Percentiles rank a stretch among this genome's conserved stretches.
Conservation (phyloP, 2,888 invertebrate species). For the Argynnis bischoffii region DNA sequence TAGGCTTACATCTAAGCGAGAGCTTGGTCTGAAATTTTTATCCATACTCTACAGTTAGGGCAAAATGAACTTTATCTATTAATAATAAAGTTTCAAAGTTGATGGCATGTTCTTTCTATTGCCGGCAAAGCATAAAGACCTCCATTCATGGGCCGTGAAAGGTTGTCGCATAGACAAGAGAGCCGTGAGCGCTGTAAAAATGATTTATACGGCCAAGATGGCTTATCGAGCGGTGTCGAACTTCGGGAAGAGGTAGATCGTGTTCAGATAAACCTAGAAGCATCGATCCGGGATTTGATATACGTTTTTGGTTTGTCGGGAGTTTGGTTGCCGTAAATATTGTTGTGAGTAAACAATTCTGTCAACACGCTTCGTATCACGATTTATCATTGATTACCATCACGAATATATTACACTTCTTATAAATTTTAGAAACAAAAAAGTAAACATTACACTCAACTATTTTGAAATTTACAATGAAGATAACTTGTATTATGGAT, state of each 20-base stretch:
- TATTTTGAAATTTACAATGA: too few species aligned
- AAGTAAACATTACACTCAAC: too few species aligned
- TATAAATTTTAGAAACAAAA: background rate
- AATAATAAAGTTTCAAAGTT: conserved; percentile 21
- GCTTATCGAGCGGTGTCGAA: conserved; percentile 71
- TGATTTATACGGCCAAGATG: conserved; percentile 72
- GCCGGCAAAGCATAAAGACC: conserved; percentile 66
- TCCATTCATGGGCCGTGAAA: conserved; percentile 72
- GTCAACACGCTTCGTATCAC: conserved; percentile 29
- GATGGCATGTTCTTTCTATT: conserved; percentile 45
- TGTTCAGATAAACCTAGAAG: conserved; percentile 53
- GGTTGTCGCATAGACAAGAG: conserved; percentile 72
- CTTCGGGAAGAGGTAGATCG: conserved; percentile 62
- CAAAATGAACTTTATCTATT: conserved; percentile 45
- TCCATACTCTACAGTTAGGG: conserved; percentile 21
- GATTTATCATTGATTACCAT: conserved; percentile 36
- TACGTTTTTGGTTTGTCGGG: conserved; percentile 29
- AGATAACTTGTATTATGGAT: too few species aligned
- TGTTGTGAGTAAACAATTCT: conserved; percentile 34
- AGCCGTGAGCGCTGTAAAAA: conserved; percentile 63
- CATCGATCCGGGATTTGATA: conserved; percentile 40
- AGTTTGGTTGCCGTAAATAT: conserved; percentile 30
- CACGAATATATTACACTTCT: conserved; percentile 23
- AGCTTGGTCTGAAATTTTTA: conserved; percentile 45
- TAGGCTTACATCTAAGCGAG: conserved; percentile 63